These are phyloP conservation scores for Anguilla anguilla DNA, from an alignment of 2,797 vertebrate species.

Conservation along the genomic window DNA sequence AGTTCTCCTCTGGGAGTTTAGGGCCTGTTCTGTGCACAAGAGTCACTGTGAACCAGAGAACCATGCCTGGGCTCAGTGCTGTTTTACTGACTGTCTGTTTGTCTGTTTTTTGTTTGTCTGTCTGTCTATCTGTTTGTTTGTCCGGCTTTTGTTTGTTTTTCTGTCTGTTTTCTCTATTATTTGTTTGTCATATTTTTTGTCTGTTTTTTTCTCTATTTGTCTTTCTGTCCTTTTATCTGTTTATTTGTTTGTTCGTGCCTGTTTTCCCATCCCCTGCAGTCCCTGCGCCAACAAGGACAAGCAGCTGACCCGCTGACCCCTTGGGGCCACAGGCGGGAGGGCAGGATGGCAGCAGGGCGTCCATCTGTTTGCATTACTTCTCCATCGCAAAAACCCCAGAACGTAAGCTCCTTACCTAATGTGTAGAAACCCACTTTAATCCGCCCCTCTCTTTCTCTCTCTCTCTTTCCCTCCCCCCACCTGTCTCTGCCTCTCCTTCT, in stretches of 20 bases:
- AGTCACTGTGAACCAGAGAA: not conserved
- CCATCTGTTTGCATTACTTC: conserved; percentile 66
- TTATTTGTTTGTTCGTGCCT: not conserved
- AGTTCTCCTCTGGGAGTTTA: not conserved
- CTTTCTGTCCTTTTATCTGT: not conserved
- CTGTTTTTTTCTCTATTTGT: too few relatives aligned
- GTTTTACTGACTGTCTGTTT: not conserved
- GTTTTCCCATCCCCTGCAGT: not conserved
- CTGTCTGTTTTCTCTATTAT: too few relatives aligned
- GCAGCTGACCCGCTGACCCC: not conserved
- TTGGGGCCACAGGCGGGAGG: not conserved
- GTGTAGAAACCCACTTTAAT: conserved; percentile 70
- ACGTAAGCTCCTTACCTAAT: conserved; percentile 73
- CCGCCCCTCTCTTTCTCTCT: conserved; percentile 33
- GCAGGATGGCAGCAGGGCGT: conserved; percentile 42
- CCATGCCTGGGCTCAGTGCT: not conserved
- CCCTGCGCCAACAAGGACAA: not conserved
- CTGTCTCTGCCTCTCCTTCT: not conserved
- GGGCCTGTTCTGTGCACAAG: too few relatives aligned
- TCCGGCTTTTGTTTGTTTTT: too few relatives aligned
- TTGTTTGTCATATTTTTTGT: too few relatives aligned
- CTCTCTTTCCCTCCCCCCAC: conserved; percentile 3
- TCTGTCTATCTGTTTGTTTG: too few relatives aligned
- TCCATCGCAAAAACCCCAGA: conserved; percentile 56
- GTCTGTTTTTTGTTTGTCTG: not conserved